phyloP scores from a whole-genome alignment of 2,113 vertebrate species.

The Numida meleagris region DNA sequence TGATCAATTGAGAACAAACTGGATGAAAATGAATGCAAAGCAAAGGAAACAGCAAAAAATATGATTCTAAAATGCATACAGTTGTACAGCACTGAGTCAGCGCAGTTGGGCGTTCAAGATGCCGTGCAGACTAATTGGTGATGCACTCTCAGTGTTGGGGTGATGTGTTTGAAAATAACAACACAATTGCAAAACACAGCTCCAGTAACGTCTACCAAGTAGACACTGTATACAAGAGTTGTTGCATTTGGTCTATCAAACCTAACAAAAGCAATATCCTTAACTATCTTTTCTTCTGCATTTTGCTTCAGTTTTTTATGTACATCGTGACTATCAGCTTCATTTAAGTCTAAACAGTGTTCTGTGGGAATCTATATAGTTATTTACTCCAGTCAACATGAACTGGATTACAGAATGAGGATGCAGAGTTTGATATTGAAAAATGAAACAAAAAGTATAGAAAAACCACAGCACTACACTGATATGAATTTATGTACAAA shows the following conservation, averaged over 20 bases:
- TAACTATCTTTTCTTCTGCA: neutral
- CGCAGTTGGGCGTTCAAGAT: neutral
- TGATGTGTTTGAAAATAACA: conserved; percentile 19
- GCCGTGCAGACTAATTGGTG: neutral
- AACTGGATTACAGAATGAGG: neutral
- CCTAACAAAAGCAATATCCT: neutral
- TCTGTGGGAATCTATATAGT: neutral
- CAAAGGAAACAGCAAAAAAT: neutral
- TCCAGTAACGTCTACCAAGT: neutral
- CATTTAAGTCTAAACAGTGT: neutral
- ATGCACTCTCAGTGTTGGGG: neutral
- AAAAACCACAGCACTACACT: neutral
- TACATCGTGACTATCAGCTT: neutral
- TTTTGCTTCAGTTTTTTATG: neutral
- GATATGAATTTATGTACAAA: neutral
- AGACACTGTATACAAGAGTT: neutral
- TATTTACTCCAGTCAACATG: neutral
- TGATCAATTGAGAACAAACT: neutral
- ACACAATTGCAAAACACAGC: neutral
- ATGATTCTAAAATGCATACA: neutral
- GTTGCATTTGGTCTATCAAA: neutral
- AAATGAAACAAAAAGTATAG: neutral
- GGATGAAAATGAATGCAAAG: neutral
- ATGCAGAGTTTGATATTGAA: neutral
- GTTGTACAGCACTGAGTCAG: neutral